Conservation (phyloP, 92 coral and sea anemone species). For the Pocillopora meandrina region DNA sequence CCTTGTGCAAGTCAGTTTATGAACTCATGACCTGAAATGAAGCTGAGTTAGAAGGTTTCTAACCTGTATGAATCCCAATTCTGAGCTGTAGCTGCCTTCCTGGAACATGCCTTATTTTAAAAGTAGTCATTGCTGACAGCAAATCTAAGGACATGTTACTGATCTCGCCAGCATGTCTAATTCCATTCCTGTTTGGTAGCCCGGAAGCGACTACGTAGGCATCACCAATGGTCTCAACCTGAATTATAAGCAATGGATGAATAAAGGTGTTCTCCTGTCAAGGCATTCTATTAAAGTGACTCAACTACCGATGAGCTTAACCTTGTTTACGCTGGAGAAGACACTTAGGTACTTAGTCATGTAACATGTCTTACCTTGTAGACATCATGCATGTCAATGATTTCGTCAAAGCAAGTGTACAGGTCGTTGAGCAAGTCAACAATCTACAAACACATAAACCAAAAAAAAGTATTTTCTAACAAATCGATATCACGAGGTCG, state of each 20-base stretch:
- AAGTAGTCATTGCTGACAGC: constrained; percentile 75
- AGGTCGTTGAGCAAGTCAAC: constrained; percentile 82
- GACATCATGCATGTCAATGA: constrained; percentile 84
- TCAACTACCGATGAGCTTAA: too few relatives aligned
- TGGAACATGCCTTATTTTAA: constrained; percentile 76
- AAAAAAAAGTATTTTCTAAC: background rate
- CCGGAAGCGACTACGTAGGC: constrained; percentile 88
- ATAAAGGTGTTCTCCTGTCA: background rate
- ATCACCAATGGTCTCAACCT: constrained; percentile 90
- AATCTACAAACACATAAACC: constrained; percentile 50
- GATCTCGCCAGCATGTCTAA: constrained; percentile 85
- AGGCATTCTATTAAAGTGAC: too few relatives aligned
- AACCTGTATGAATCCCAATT: constrained; percentile 84
- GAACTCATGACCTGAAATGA: too few relatives aligned
- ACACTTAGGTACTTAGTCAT: background rate
- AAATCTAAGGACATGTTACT: constrained; percentile 78
- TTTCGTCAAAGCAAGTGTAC: constrained; percentile 83
- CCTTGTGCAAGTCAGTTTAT: too few relatives aligned
- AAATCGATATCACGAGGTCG: background rate
- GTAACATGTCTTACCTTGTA: constrained; percentile 62
- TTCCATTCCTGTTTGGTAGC: constrained; percentile 78
- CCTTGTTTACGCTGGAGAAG: background rate
- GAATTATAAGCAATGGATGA: background rate
- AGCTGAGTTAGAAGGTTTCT: background rate
- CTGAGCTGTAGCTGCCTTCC: constrained; percentile 79